Evolutionary conservation across 1,140 invertebrate genomes (phyloP), one percentile per base, ranked within the genome.

Genomic region (Formica exsecta): DNA sequence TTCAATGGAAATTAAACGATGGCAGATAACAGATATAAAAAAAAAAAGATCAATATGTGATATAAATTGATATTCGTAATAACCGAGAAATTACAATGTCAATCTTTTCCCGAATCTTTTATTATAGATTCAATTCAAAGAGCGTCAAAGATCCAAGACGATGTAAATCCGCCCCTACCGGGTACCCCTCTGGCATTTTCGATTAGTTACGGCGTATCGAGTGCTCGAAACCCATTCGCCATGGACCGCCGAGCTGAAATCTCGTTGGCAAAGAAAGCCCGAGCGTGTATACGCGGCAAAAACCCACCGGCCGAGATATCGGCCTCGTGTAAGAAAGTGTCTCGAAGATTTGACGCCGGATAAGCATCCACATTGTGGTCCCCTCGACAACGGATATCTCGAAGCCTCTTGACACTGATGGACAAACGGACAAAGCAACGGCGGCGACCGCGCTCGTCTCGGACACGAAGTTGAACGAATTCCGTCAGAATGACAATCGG

Each of bases 151-250:
- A 22, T 22, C 4, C 22, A n/a, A 16, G 61, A 36, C 65, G 41
- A 77, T 44, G n/a, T 79, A 66, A 79, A 80, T 80, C 77, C 77
- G 64, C 65, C 36, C 64, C 77, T 80, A 65, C 44, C 13, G 22
- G 22, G 16, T 44, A 51, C 54, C 71, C 90, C 59, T 77, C 41
- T 77, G 71, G 86, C 81, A 89, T 91, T 91, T 88, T 76, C 86
- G 86, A 92, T 93, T 93, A 89, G 92, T 92, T 73, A 92, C 87
- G 87, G 88, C 71, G 70, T 90, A 90, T 90, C 91, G 86, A 81
- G 66, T 68, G 70, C 74, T 76, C 66, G 77, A 86, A 86, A 86
- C 65, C 86, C 87, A 92, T 93, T 93, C 92, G 92, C 91, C 75
- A 92, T 89, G 86, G 86, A 64, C 77, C 77, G 91, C 90, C 90